phyloP scores from a whole-genome alignment of 1,140 invertebrate species.

The Drosophila pachea region DNA sequence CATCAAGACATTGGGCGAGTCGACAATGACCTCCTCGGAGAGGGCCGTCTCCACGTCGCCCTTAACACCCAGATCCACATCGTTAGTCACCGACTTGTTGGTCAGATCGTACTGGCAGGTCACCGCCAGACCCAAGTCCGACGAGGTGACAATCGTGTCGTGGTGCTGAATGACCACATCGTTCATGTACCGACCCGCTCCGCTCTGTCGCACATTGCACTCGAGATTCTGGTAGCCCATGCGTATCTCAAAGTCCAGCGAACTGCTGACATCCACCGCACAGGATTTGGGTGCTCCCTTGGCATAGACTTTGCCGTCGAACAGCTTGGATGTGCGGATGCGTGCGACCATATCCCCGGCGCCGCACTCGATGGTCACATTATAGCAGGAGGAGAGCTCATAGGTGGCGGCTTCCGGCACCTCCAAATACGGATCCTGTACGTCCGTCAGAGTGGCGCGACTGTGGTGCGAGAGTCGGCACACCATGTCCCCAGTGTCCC shows the following conservation, averaged over 20 bases:
- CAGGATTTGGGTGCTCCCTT: slow-evolving; percentile 95
- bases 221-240: slow-evolving; percentile 95
- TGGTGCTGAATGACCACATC: slow-evolving; percentile 96
- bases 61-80: slow-evolving; percentile 92
- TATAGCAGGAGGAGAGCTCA: slow-evolving; percentile 95
- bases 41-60: slow-evolving; percentile 89
- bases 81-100: slow-evolving; percentile 95
- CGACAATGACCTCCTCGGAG: slow-evolving; percentile 91
- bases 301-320: slow-evolving; percentile 96
- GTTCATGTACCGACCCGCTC: slow-evolving; percentile 90
- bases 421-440: slow-evolving; percentile 93
- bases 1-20: slow-evolving; percentile 97
- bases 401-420: slow-evolving; percentile 93
- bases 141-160: slow-evolving; percentile 95
- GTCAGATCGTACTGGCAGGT: slow-evolving; percentile 96
- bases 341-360: slow-evolving; percentile 95
- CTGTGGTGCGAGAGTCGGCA: slow-evolving; percentile 95
- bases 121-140: slow-evolving; percentile 93
- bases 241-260: slow-evolving; percentile 91
- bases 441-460: slow-evolving; percentile 91
- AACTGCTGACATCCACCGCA: slow-evolving; percentile 90
- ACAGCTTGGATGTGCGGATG: slow-evolving; percentile 94
- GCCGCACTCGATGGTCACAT: slow-evolving; percentile 94
- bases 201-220: slow-evolving; percentile 92
- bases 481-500: slow-evolving; percentile 94